Conservation (phyloP, 2,113 vertebrate species). For the Cyanoramphus novaezelandiae region DNA sequence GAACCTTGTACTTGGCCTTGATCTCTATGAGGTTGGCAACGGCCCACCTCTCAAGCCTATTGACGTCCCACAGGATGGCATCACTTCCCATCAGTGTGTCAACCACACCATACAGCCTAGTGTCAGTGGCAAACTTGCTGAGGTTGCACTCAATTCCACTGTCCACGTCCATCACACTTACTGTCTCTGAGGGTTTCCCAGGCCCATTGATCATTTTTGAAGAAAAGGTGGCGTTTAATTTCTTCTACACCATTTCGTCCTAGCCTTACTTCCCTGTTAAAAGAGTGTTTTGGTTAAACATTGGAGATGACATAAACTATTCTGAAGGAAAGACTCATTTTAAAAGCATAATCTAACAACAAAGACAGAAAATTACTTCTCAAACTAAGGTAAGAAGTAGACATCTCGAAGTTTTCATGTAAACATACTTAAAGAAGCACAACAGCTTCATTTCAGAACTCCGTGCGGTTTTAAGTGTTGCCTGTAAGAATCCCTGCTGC, state of each 20-base stretch:
- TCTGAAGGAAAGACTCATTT: neutral
- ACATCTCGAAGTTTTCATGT: neutral
- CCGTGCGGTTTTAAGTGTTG: neutral
- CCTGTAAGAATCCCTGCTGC: neutral
- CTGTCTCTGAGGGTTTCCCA: constrained; percentile 96
- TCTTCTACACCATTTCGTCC: constrained; percentile 95
- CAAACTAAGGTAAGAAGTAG: neutral
- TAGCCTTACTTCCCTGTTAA: constrained; percentile 89
- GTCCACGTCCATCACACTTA: constrained; percentile 71
- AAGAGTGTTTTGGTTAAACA: neutral
- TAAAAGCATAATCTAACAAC: neutral
- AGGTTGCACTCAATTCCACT: neutral
- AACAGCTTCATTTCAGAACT: neutral
- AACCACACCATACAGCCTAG: neutral
- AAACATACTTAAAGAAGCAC: neutral
- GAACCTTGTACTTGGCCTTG: neutral
- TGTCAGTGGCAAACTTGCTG: neutral
- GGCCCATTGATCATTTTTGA: constrained; percentile 98
- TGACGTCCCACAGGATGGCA: neutral
- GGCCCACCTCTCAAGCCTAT: neutral
- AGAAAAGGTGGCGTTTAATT: constrained; percentile 96
- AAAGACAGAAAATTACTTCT: neutral
- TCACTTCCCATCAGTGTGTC: neutral
- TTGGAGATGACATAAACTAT: neutral
- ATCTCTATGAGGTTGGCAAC: neutral